Evolutionary conservation across 1,140 invertebrate species (phyloP), one percentile per base, ranked within the genome.

Genomic region (Atopsyche davidsoni): DNA sequence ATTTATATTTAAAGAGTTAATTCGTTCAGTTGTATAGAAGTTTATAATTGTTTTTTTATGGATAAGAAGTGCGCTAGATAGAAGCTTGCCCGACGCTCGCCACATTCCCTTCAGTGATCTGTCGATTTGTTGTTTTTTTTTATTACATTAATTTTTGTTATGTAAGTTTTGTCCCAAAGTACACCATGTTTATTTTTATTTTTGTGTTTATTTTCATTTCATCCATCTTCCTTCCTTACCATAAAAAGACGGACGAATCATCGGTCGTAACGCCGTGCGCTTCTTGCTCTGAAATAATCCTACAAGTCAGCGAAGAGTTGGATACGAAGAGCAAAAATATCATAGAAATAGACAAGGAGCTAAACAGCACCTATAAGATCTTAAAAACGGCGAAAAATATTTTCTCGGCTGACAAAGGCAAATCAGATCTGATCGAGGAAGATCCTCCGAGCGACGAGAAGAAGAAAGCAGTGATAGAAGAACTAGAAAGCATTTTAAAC

Each of bases 251-350:
- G n/a, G 46, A 42, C 11, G 54, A 28, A 51, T 42, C 40, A 31
- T 19, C 47, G 25, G 19, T 39, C 19, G 32, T 43, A 16, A 16
- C 17, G 14, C 31, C 34, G 25, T 41, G 38, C 36, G 40, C 41
- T n/a, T 31, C 23, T 18, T 43, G 46, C 23, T 51, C 36, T 11
- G 38, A 55, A 46, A 50, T 28, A 44, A 34, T 46, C 41, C 31
- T 48, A 24, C 42, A 46, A 32, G 49, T 60, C 17, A 51, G 53
- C 43, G 50, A 41, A 13, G 57, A 60, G 28, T 25, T 59, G 22
- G 57, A 64, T 10, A 50, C 59, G 34, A 52, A 63, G 46, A 52
- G 51, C 22, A 31, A 21, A 41, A 46, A 51, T 25, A 55, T 49
- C 18, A 19, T 18, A n/a, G 45, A 55, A 50, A 18, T 55, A 22